phyloP scores from a whole-genome alignment of 2,888 invertebrate genomes.

The Synergus umbraculus region DNA sequence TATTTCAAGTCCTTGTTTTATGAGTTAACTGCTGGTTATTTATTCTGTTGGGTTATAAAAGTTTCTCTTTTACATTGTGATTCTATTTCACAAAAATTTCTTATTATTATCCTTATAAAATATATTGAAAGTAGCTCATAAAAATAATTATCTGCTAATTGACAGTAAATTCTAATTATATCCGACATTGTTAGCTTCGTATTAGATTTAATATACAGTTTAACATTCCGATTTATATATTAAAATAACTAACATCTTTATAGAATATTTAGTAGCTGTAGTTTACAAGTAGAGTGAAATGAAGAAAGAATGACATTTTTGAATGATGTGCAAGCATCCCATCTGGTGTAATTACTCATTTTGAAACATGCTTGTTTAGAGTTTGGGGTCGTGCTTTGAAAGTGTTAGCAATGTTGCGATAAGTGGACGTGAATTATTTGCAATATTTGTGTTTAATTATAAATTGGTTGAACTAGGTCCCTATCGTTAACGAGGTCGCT shows the following conservation, averaged over 20 bases:
- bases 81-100: not conserved
- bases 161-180: no score
- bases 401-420: not conserved
- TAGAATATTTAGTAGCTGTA: no score
- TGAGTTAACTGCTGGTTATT: constrained; percentile 20
- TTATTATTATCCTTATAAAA: not conserved
- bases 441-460: constrained; percentile 30
- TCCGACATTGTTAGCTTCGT: no score
- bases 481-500: constrained; percentile 4
- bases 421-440: not conserved
- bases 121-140: not conserved
- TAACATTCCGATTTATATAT: no score
- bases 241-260: no score
- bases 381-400: not conserved
- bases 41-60: constrained; percentile 15
- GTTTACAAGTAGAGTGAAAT: no score
- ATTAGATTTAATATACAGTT: no score
- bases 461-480: not conserved
- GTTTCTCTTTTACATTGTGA: not conserved
- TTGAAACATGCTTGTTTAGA: not conserved
- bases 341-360: constrained; percentile 1
- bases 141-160: constrained; percentile 1
- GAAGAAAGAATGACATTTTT: not conserved
- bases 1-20: constrained; percentile 50
- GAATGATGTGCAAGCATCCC: not conserved